Percentiles rank a stretch among this genome's conserved stretches.
Conservation (phyloP, 2,113 vertebrate genomes). For the Myocastor coypus region DNA sequence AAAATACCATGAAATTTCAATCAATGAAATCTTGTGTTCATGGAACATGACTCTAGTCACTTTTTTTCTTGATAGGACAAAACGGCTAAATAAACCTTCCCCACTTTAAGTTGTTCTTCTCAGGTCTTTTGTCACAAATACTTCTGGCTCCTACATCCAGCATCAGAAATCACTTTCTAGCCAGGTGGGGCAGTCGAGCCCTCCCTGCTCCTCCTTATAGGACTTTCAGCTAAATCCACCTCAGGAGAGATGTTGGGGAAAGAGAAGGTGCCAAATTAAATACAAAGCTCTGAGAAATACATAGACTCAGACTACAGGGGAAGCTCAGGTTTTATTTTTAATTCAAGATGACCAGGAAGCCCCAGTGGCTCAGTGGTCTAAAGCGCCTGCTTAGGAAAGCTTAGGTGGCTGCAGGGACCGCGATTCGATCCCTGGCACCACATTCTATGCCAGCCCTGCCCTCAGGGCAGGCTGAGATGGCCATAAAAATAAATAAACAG, state of each 20-base stretch:
- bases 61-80: neutral
- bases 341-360: neutral
- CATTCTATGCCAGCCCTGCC: too few species aligned
- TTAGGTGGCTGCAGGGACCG: too few species aligned
- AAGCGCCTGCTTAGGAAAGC: too few species aligned
- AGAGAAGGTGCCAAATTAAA: neutral
- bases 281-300: neutral
- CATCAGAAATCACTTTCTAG: neutral
- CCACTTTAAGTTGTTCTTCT: neutral
- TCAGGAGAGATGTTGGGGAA: neutral
- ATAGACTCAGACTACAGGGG: neutral
- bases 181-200: neutral
- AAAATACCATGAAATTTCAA: neutral
- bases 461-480: too few species aligned
- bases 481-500: too few species aligned
- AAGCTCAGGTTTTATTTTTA: neutral
- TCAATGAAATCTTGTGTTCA: neutral
- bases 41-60: neutral
- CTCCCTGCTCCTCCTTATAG: neutral
- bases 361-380: too few species aligned
- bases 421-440: too few species aligned
- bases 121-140: neutral
- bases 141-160: neutral
- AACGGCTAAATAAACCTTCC: neutral
- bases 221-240: neutral